These are phyloP conservation scores for Cavia aperea DNA, from an alignment of 2,113 vertebrate species.

Conservation along the genomic window DNA sequence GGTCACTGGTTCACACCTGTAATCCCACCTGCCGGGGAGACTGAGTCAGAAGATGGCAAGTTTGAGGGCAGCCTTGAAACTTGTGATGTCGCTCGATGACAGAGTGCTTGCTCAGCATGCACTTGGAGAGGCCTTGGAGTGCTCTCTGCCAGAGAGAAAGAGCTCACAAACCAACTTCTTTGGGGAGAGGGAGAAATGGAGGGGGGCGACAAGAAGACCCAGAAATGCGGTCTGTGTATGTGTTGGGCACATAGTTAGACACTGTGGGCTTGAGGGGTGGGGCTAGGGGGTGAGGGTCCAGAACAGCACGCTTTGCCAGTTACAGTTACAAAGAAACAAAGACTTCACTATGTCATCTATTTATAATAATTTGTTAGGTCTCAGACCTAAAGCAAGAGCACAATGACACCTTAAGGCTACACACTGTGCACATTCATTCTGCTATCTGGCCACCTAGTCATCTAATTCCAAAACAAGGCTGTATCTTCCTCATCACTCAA, in stretches of 20 bases:
- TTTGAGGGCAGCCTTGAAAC: neutral
- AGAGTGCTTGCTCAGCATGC: neutral
- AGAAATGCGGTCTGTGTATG: neutral
- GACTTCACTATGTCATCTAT: neutral
- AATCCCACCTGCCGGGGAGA: neutral
- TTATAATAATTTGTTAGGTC: neutral
- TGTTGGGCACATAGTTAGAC: neutral
- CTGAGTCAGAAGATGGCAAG: neutral
- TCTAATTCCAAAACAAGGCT: neutral
- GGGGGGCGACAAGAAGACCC: neutral
- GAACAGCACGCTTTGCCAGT: neutral
- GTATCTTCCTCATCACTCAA: neutral
- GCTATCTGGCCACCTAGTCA: neutral
- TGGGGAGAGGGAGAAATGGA: neutral
- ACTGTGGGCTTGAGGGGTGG: neutral
- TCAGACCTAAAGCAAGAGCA: neutral
- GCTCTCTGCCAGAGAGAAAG: too few species aligned
- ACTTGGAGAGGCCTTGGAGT: neutral
- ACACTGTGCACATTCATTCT: neutral
- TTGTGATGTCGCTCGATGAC: neutral
- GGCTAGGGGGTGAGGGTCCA: neutral
- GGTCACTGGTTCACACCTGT: neutral
- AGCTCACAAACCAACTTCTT: neutral
- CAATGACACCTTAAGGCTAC: neutral
- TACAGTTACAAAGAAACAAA: neutral